Evolutionary conservation across 2,888 invertebrate species (phyloP), one percentile per base, ranked within the genome.

Genomic region (Epistrophe eligans): DNA sequence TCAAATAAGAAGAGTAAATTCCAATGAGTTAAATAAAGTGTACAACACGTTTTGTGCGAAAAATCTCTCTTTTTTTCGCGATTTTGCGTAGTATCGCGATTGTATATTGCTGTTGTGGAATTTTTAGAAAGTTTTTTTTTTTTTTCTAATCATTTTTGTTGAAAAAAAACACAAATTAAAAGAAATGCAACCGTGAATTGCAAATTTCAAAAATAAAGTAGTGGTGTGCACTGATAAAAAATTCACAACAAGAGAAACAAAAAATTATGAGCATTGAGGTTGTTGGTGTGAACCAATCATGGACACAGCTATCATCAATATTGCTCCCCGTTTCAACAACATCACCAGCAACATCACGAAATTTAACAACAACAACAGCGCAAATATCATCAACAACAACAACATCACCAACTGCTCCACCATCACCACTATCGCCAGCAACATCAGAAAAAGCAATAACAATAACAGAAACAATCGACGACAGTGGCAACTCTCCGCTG

Each of bases 251-350:
- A 72, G 72, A 48, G 62, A 64, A 45, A 64, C 17, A 77, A 73
- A 64, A 77, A 88, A 88, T 79, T 88, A 88, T 88, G 88, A 88
- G 88, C 88, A 88, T 88, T 88, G 88, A 88, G 55, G 84, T 88
- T 88, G 84, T 84, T 80, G 88, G 84, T 88, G 88, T 88, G 88
- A 88, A 88, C 79, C 88, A 83, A 73, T 79, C 88, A 88, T 88
- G 88, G 88, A 88, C 83, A 84, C 88, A 88, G 55, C 88, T 84
- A 88, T 79, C 82, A 83, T 79, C 83, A 87, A 76, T 83, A 83
- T 79, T 83, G 76, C 83, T 79, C 79, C 58, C 62, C 67, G 60
- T 83, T 35, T 71, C 83, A 79, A 38, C 79, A 77, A 40, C 77
- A 77, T 15, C 50, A 58, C 13, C 71, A 79, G n/a, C 67, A 43